Conservation (phyloP, 1,140 invertebrate genomes). For the Neotoxoptera formosana region DNA sequence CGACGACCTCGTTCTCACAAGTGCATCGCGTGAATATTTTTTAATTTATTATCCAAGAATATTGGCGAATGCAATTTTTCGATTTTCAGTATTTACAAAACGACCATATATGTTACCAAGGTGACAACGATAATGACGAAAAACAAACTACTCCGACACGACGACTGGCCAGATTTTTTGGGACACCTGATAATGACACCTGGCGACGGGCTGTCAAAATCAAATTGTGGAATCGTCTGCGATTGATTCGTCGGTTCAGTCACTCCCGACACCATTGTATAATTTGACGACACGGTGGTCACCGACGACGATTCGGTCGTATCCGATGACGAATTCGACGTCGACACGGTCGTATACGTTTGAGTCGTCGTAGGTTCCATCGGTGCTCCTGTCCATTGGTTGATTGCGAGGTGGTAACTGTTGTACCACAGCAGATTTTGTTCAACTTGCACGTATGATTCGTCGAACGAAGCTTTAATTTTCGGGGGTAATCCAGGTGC, state of each 20-base stretch:
- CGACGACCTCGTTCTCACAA: too few relatives aligned
- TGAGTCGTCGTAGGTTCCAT: not conserved
- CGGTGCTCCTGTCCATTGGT: conserved; percentile 30
- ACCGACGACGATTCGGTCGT: not conserved
- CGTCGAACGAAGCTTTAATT: conserved; percentile 21
- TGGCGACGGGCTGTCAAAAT: not conserved
- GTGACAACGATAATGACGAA: not conserved
- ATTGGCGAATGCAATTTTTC: not conserved
- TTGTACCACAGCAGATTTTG: conserved; percentile 34
- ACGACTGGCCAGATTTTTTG: not conserved
- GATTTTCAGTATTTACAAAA: not conserved
- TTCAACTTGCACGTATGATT: not conserved
- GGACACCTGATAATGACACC: not conserved
- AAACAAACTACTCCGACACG: not conserved
- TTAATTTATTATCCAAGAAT: not conserved
- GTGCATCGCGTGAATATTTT: not conserved
- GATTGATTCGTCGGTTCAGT: not conserved
- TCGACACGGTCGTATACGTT: not conserved
- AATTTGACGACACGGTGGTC: not conserved
- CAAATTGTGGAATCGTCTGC: not conserved
- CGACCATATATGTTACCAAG: not conserved
- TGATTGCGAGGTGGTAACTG: not conserved
- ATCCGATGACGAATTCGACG: not conserved
- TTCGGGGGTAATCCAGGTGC: not conserved
- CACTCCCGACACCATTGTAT: too few relatives aligned